Evolutionary conservation across 2,888 invertebrate genomes (phyloP), one percentile per base, ranked within the genome.

Genomic region (Apotomis turbidana): DNA sequence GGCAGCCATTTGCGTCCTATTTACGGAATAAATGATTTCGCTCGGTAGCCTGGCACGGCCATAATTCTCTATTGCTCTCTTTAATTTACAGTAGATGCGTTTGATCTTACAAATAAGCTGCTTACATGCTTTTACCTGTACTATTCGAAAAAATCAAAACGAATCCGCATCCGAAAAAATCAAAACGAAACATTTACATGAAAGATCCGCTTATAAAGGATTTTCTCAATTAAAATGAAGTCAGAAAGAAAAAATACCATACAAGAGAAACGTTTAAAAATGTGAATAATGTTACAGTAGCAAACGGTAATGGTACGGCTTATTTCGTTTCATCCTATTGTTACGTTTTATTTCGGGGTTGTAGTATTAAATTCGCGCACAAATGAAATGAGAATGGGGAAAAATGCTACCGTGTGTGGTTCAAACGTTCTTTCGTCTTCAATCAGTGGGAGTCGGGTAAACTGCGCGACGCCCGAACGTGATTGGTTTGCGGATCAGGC

Each of bases 141-240:
- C 82, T 80, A 79, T 81, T 77, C 77, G 80, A 80, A 80, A 81
- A 75, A 80, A 75, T 78, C 78, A 79, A 79, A 86, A 85, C 86
- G 86, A 86, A 83, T n/a, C n/a, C n/a, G n/a, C n/a, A n/a, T n/a
- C n/a, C 77, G 80, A 80, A 80, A 81, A 75, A 80, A 75, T 78
- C 78, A 79, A 79, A 86, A 85, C 86, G 86, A 86, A 83, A 86
- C 85, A 85, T 85, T 80, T 86, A 87, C 84, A 78, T 82, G 83
- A 85, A 80, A 79, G 82, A 87, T 84, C 82, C 82, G 79, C 81
- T 78, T 82, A 85, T 87, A 90, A 88, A 85, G 87, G 90, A 90
- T 91, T 91, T 87, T 81, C 83, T 86, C 89, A 90, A 90, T 90
- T 91, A 90, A 89, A 90, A 84, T 78, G 83, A 82, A 80, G 82